Evolutionary conservation across 2,888 invertebrate species (phyloP), one percentile per base, ranked within the genome.

Genomic region (Chrysina gloriosa): DNA sequence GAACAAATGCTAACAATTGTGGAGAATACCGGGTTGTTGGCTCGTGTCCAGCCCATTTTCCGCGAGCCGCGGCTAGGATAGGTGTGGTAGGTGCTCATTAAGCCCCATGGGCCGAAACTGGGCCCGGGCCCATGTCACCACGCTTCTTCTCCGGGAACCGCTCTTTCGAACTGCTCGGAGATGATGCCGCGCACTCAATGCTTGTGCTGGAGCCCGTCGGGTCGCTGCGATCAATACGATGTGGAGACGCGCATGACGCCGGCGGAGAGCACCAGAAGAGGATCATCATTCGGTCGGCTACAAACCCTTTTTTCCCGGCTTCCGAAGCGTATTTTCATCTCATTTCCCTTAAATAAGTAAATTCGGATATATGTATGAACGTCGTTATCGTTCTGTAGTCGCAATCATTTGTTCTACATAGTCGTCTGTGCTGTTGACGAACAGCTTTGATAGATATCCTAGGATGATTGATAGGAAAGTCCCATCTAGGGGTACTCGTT

Each of bases 61-160:
- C 80, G 78, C 73, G 79, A 75, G 71, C 82, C 81, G 76, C 78
- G 80, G 76, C 80, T 82, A 72, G 83, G 83, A 77, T 83, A 83
- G 73, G 83, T 83, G 78, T 83, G 81, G 79, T 83, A 83, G 75
- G 82, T 80, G 76, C 81, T 81, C 83, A 83, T 83, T 72, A 75
- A 77, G 77, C 75, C 77, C 75, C 73, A 71, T 72, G 70, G 73
- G 74, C 70, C 74, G 70, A 73, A 72, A 71, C 42, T 66, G 69
- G 48, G 67, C 68, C 50, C 67, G 42, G 65, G 65, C 69, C 65
- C 65, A 65, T 69, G 50, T 39, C 68, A 36, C 58, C 68, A 72
- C 71, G 70, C 72, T 31, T 70, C 70, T 73, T 65, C 61, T 68
- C 69, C 72, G 73, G 71, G 71, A 73, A 73, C 68, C 71, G 72